Evolutionary conservation across 1,140 invertebrate genomes (phyloP).

Genomic region (Leptopilina clavipes): DNA sequence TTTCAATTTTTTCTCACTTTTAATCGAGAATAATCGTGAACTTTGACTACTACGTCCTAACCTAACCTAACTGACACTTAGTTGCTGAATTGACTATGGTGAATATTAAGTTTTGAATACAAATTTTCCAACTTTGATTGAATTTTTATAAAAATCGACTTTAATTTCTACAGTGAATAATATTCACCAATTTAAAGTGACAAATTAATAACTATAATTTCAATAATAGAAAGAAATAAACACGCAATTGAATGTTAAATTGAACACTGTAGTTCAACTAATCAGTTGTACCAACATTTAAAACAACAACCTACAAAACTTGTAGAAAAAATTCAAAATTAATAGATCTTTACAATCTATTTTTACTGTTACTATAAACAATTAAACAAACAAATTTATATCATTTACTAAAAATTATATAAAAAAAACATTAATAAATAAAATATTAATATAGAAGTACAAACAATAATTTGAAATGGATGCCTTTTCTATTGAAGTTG

Average conservation of each 20-base stretch:
- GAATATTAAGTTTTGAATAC: neutral
- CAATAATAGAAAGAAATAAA: neutral
- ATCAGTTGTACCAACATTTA: neutral
- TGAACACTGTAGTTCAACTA: neutral
- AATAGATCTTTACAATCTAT: neutral
- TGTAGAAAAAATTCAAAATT: neutral
- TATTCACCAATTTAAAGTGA: neutral
- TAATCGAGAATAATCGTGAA: neutral
- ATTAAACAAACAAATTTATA: neutral
- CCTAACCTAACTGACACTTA: neutral
- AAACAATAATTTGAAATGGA: no score
- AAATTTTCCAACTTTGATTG: no score
- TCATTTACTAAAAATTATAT: no score
- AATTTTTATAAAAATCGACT: no score
- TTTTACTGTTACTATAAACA: neutral
- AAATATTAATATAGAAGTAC: neutral
- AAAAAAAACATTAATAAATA: neutral
- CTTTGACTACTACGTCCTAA: neutral
- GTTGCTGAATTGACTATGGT: neutral
- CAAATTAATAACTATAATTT: neutral
- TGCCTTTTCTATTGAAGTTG: no score
- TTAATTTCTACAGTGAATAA: neutral
- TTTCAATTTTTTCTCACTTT: neutral
- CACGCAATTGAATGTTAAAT: neutral
- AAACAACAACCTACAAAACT: neutral